Evolutionary conservation across 2,888 invertebrate species (phyloP), one percentile per base, ranked within the genome.

Genomic region (Metopia argyrocephala): DNA sequence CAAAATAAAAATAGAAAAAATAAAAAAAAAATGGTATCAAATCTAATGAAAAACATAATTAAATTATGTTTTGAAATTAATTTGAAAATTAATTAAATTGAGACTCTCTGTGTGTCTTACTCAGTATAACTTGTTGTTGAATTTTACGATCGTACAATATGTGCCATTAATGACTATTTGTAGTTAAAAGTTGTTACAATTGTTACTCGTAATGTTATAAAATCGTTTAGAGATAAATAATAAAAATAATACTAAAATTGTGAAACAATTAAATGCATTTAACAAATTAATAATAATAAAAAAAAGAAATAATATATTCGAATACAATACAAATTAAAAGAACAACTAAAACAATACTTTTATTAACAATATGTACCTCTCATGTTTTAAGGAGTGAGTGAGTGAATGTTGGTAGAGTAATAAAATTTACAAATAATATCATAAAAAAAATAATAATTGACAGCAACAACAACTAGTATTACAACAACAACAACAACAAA

Each of bases 221-320:
- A 56, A 15, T 25, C n/a, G 23, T 23, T 54, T 12, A 23, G 2
- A 23, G 23, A 46, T 46, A 56, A 46, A 70, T 52, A 21, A 27
- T 38, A 31, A 0, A 3, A 31, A 31, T 31, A 31, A 12, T 31
- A 12, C 12, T 31, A 38, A 12, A 12, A 56, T 64, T 57, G 61
- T 65, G 56, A 66, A 82, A 69, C 69, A 79, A 79, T 79, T 76
- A 76, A 82, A 76, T 65, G 69, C 82, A 73, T 73, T 76, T 79
- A 73, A 82, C 69, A 79, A 79, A 76, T 76, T 82, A 79, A 82
- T 79, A 74, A 6, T 21, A 76, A 9, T 1, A 50, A n/a, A 5
- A 64, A 27, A 12, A 3, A 70, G 68, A n/a, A 21, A 20, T n/a
- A 3, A n/a, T 25, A 12, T 6, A 64, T n/a, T 15, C 21, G 9